These are phyloP conservation scores for Pituophis catenifer DNA, from an alignment of 2,113 vertebrate genomes.

Conservation along the genomic window DNA sequence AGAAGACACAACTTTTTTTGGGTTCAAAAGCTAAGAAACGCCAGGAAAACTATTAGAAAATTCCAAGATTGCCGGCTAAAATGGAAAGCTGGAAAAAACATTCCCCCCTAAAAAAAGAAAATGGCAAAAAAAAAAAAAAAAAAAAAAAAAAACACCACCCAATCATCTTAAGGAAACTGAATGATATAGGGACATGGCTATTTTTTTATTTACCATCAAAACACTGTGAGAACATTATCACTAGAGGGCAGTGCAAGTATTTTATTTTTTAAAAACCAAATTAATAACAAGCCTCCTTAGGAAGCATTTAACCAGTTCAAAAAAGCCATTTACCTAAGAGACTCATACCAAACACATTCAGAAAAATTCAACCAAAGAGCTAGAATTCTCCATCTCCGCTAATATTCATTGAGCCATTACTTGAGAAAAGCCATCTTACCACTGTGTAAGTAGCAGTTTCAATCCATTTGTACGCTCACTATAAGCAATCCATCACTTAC, in stretches of 20 bases:
- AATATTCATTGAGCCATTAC: neutral
- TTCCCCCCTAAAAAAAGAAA: neutral
- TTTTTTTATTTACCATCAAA: neutral
- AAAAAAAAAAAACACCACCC: too few species aligned
- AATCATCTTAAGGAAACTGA: neutral
- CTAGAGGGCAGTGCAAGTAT: conserved; percentile 56
- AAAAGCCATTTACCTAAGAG: neutral
- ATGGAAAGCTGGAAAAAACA: neutral
- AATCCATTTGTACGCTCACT: neutral
- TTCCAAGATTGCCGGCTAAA: neutral
- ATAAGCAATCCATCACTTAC: neutral
- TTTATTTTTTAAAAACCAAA: neutral
- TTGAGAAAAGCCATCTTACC: neutral
- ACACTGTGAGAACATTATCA: conserved; percentile 20
- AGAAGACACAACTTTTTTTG: neutral
- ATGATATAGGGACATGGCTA: neutral
- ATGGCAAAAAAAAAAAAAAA: neutral
- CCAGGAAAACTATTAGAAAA: neutral
- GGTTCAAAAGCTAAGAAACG: neutral
- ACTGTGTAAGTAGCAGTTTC: neutral
- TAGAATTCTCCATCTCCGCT: neutral
- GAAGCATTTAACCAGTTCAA: neutral
- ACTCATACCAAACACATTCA: neutral
- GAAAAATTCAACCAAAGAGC: neutral
- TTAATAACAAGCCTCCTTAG: neutral